Percentiles rank a stretch among this genome's conserved stretches.
These are phyloP conservation scores for Liasis olivaceus DNA, from an alignment of 2,797 vertebrate species.

Conservation along the genomic window DNA sequence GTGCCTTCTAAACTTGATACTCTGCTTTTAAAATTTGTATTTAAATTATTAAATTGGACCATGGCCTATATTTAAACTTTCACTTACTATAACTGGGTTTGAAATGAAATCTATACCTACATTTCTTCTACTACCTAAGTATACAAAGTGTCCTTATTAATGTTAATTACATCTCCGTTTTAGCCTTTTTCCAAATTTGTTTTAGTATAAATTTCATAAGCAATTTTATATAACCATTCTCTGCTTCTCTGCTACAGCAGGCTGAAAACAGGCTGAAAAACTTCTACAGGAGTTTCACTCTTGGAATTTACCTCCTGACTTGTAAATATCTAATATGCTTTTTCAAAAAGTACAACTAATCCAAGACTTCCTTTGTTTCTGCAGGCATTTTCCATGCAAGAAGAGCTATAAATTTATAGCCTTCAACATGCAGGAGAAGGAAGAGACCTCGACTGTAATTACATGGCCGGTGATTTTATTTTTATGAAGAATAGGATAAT, in stretches of 20 bases:
- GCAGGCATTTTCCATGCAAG: background rate
- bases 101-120: background rate
- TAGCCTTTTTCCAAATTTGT: background rate
- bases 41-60: background rate
- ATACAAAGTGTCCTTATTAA: background rate
- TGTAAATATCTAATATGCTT: background rate
- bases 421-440: background rate
- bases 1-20: background rate
- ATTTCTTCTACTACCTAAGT: background rate
- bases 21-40: background rate
- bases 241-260: background rate
- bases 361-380: background rate
- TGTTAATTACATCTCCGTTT: background rate
- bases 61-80: background rate
- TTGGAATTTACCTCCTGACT: background rate
- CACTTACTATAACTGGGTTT: background rate
- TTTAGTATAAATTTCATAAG: background rate
- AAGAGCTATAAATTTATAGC: background rate
- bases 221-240: too few relatives aligned
- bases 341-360: background rate
- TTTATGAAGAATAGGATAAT: background rate
- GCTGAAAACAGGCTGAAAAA: background rate
- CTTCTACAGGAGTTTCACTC: background rate
- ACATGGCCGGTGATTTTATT: background rate
- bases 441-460: background rate